Evolutionary conservation across 30 jellyfish, hydroid and myxozoan genomes (phyloP), one percentile per base, ranked within the genome.

Genomic region (Morbakka virulenta): DNA sequence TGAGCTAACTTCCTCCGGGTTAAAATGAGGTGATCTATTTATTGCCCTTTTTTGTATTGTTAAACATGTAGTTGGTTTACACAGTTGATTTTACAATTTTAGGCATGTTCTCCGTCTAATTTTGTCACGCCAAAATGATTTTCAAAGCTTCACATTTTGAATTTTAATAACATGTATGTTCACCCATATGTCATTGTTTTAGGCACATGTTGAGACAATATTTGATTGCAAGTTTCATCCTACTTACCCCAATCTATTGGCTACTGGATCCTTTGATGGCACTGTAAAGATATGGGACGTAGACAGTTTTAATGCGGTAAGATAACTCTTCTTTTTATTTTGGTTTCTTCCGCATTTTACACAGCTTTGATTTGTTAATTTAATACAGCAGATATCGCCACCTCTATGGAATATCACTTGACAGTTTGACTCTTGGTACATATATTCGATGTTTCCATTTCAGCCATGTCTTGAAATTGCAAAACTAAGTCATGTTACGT

Each of bases 191-290:
- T 4, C 48, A 23, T 29, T 1, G 11, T 77, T 48, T 25, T 24
- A 87, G 96, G 96, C 94, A 0, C 96, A 87, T 61, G 70, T 87
- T 2, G 96, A 87, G 41, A 87, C 96, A 3, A 87, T 87, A 52
- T 87, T 87, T 69, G 96, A 87, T 50, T 87, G 96, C 71, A 79
- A 87, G 73, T 87, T 87, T 52, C 94, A 79, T 52, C 96, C 96
- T 0, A 89, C 79, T 23, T 85, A 87, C 52, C 94, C 96, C 21
- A 85, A 79, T 50, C 78, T 87, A n/a, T 75, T 87, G 1, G 96
- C 96, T 28, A 87, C 96, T 17, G 84, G 88, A 30, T 87, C 96
- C 47, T 87, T 87, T 72, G 96, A 87, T 72, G 96, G 96, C 0
- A 77, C 89, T 0, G 80, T 87, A 47, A 87, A 87, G 73, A 83